These are phyloP conservation scores for Chouioia cunea DNA, from an alignment of 2,888 invertebrate species.

Conservation along the genomic window DNA sequence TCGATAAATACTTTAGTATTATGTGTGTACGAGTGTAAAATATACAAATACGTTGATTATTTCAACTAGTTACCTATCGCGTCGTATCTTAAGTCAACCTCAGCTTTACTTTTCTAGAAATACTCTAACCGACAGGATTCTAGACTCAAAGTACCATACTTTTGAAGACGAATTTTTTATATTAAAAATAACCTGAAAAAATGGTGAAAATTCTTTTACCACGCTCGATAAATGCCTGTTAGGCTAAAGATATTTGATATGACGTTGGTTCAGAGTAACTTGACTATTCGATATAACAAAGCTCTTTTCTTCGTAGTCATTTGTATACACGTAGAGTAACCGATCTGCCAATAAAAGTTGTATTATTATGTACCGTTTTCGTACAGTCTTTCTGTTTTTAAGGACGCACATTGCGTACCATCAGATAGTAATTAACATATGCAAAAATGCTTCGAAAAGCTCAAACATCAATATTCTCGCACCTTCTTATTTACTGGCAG, in stretches of 20 bases:
- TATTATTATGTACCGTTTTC: conserved; percentile 38
- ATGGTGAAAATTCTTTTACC: conserved; percentile 30
- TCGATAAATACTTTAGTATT: conserved; percentile 7
- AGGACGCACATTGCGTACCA: conserved; percentile 15
- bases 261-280: conserved; percentile 38
- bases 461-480: conserved; percentile 19
- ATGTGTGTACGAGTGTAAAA: conserved; percentile 19
- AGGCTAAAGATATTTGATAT: conserved; percentile 43
- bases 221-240: conserved; percentile 30
- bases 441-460: conserved; percentile 24
- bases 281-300: conserved; percentile 36
- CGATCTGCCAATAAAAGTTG: conserved; percentile 32
- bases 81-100: not conserved
- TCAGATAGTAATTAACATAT: conserved; percentile 6
- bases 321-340: conserved; percentile 32
- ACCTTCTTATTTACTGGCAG: conserved; percentile 18
- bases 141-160: not conserved
- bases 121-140: conserved; percentile 10
- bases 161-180: conserved; percentile 13
- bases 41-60: conserved; percentile 35
- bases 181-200: conserved; percentile 21
- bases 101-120: conserved; percentile 1
- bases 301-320: conserved; percentile 45
- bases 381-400: conserved; percentile 45
- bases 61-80: not conserved